A percentile compares a stretch with the other conserved stretches of the same genome.
Conservation (phyloP, 2,113 vertebrate species). For the Chaetops frenatus region DNA sequence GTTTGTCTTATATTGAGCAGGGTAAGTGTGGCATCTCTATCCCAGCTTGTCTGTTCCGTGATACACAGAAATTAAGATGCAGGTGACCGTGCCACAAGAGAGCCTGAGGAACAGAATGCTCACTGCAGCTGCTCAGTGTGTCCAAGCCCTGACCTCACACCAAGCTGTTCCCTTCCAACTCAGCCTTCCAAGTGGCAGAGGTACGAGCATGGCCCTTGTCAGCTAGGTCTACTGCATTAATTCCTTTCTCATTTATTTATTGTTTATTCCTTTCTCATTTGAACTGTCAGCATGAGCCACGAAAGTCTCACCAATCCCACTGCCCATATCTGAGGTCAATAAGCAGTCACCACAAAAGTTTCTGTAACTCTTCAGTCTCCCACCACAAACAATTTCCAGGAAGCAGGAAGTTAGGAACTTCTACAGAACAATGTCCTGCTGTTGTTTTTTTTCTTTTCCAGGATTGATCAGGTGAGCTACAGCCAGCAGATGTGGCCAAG, state of each 20-base stretch:
- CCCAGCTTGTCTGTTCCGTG: background rate
- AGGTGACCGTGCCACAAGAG: background rate
- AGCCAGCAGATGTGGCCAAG: background rate
- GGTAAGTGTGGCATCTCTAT: background rate
- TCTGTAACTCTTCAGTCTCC: background rate
- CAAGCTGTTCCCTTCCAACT: background rate
- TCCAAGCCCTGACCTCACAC: background rate
- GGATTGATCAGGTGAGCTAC: background rate
- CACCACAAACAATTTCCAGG: background rate
- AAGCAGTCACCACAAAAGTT: background rate
- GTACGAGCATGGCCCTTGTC: background rate
- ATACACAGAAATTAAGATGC: background rate
- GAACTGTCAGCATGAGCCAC: background rate
- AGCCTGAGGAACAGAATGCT: background rate
- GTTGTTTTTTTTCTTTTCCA: background rate
- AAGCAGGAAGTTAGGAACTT: background rate
- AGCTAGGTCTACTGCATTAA: background rate
- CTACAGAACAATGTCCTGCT: background rate
- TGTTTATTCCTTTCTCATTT: background rate
- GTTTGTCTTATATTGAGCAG: background rate
- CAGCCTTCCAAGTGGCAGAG: background rate
- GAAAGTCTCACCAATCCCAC: background rate
- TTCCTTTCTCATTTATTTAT: background rate
- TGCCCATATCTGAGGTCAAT: background rate
- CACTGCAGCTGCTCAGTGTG: background rate